Base-by-base conservation (phyloP, 2,797 vertebrate species). In the Tokudaia tokunoshimensis region DNA sequence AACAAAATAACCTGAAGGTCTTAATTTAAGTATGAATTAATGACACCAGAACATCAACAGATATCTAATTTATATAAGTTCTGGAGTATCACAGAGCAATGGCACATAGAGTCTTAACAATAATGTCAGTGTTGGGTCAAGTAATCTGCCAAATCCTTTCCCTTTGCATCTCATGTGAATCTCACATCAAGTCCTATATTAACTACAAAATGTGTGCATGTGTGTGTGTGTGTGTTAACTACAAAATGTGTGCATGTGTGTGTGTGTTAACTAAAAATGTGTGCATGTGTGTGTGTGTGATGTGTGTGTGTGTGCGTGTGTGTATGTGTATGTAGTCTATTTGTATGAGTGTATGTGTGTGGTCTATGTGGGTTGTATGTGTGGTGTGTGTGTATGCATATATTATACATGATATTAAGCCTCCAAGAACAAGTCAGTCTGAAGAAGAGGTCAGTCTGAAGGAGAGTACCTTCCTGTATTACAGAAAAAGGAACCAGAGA, bases 1-100 rank as follows among this genome's bases (percentile, higher is more conserved):
- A 97, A 74, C 92, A 34, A 87, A 97, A 78, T 59, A 81, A 10
- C 31, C n/a, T 59, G 47, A 80, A 65, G 15, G 1, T 94, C 9
- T 91, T 65, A 92, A 93, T 81, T 96, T 72, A 74, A 59, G 81
- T 37, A 91, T n/a, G 29, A 57, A 20, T 4, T 72, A 61, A 10
- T 74, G 22, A 88, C 31, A 15, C 9, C 47, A 61, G 47, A 89
- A 74, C 13, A 82, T 26, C 91, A 47, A 72, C 19, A 47, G 67
- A 61, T 2, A 13, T 70, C 34, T 11, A 88, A 20, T 67, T 91
- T 72, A 47, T 22, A 65, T 31, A 83, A 13, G 12, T 9, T 0
- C 75, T 85, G 29, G 41, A 31, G 7, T 79, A n/a, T 15, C 65
- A 72, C 6, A 70, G 19, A 91, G 63, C 7, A 81, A 31, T 29